These are phyloP conservation scores for Falco biarmicus DNA, from an alignment of 2,797 vertebrate species.

Conservation along the genomic window DNA sequence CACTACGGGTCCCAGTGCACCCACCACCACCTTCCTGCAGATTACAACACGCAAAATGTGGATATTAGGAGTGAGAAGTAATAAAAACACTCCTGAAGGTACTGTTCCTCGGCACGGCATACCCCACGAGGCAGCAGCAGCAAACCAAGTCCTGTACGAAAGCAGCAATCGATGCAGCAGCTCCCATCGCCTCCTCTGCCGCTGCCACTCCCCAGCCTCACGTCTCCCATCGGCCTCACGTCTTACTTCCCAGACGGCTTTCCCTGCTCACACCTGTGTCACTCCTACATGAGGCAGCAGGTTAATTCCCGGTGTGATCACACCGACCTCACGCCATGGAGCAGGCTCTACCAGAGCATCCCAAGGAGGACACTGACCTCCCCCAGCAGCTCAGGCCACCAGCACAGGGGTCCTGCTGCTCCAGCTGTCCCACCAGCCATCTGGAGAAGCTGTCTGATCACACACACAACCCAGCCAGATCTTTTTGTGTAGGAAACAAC, in stretches of 20 bases:
- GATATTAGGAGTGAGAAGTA: background rate
- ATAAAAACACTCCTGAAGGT: background rate
- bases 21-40: background rate
- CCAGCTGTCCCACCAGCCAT: background rate
- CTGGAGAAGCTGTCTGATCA: background rate
- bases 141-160: background rate
- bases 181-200: background rate
- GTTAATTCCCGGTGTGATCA: background rate
- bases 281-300: background rate
- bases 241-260: background rate
- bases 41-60: accelerated
- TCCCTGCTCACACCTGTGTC: background rate
- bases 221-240: background rate
- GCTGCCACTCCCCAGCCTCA: background rate
- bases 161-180: background rate
- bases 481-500: background rate
- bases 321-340: background rate
- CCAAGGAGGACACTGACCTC: background rate
- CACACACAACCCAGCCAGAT: background rate
- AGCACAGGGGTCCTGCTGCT: background rate
- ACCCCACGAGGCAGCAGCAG: background rate
- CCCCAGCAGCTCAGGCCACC: background rate
- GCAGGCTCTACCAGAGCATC: background rate
- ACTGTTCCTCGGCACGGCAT: accelerated
- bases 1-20: background rate